Evolutionary conservation across 2,113 vertebrate genomes (phyloP), one percentile per base, ranked within the genome.

Genomic region (Ondatra zibethicus): DNA sequence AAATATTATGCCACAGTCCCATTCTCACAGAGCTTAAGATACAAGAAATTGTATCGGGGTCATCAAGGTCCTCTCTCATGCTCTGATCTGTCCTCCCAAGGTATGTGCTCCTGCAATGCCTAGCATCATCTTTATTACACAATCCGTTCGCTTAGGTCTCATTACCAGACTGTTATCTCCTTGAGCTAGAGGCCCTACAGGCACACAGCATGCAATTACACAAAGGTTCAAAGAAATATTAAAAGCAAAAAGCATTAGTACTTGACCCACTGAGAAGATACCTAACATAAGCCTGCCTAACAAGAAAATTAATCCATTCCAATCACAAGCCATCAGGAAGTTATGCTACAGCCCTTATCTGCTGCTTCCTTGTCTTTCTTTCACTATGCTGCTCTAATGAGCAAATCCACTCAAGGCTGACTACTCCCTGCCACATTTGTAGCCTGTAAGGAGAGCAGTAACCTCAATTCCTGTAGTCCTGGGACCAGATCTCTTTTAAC

Each of bases 241-340:
- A 72, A 72, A 8, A 70, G 17, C 68, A n/a, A 70, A 70, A 36
- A 70, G 68, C 68, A 70, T 70, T 91, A 91, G 65, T 52, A 91
- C 61, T 96, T 87, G 87, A 82, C 31, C 17, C 66, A 89, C 29
- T 94, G 47, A 70, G n/a, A 95, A 16, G 50, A 95, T 36, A 93
- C 61, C 36, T 63, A 95, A 78, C 39, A 63, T 11, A 39, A 63
- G 31, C 31, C 17, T 85, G 25, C 25, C 61, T 90, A 84, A 33
- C 52, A 73, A 87, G 68, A 78, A 29, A 90, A 50, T 52, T 52
- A 7, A 14, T 92, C 70, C 80, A 31, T 50, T 94, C 75, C 19
- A 63, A 75, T 76, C 25, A 92, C 68, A n/a, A 89, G 88, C 72
- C 92, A 50, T 91, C 47, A 55, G 39, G 76, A 39, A 42, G 23